phyloP scores from a whole-genome alignment of 1,140 invertebrate genomes.

The Drosophila parvula region DNA sequence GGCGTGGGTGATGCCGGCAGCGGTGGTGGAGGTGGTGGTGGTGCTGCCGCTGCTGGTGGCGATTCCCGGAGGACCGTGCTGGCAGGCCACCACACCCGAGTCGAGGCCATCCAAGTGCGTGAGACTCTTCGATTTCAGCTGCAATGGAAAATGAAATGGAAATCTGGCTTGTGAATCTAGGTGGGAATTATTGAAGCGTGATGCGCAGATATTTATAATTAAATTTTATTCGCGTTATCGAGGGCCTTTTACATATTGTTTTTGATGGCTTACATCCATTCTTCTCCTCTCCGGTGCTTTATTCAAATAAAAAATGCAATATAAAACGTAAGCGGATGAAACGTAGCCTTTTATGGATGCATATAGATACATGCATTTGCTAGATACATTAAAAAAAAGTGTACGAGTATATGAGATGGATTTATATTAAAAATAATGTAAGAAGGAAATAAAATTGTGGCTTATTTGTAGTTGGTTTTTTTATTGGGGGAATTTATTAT shows the following conservation, averaged over 20 bases:
- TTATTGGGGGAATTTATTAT: background rate
- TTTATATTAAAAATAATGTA: background rate
- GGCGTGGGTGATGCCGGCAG: conserved; percentile 5
- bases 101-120: conserved; percentile 83
- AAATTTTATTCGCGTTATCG: conserved; percentile 50
- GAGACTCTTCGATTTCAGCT: conserved; percentile 84
- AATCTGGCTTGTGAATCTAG: conserved; percentile 34
- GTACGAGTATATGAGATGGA: background rate
- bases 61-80: conserved; percentile 53
- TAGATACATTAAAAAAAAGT: conserved; percentile 1
- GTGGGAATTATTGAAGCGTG: conserved; percentile 45
- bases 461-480: background rate
- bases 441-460: background rate
- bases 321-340: conserved; percentile 29
- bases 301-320: conserved; percentile 41
- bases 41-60: background rate
- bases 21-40: conserved; percentile 17
- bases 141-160: conserved; percentile 54
- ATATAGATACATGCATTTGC: conserved; percentile 1
- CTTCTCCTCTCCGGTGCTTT: background rate
- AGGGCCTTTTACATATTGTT: conserved; percentile 31
- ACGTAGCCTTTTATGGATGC: background rate
- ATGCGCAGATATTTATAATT: conserved; percentile 55
- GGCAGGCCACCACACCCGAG: conserved; percentile 69
- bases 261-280: conserved; percentile 22